Conservation (phyloP, 2,888 invertebrate species). For the Hyles lineata region DNA sequence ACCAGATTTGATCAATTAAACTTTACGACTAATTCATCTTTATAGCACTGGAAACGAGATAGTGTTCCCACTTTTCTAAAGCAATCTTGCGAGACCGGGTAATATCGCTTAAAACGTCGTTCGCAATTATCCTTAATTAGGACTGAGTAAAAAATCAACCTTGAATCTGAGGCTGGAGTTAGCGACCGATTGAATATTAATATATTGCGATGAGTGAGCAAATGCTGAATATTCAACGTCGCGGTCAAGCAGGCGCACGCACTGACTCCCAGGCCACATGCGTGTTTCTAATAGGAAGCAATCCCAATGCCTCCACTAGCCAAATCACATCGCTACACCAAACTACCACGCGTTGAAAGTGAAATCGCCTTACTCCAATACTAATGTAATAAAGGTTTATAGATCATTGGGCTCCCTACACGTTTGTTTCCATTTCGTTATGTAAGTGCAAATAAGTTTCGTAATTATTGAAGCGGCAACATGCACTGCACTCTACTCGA, state of each 20-base stretch:
- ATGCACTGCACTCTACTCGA: background rate
- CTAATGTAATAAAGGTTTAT: background rate
- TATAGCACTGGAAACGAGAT: slow-evolving; percentile 18
- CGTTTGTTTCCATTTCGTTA: slow-evolving; percentile 4
- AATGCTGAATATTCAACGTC: slow-evolving; percentile 76
- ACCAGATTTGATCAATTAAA: background rate
- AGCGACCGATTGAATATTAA: slow-evolving; percentile 77
- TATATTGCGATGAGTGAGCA: slow-evolving; percentile 66
- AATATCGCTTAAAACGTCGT: slow-evolving; percentile 27
- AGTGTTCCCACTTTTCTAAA: slow-evolving; percentile 27
- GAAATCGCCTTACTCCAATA: slow-evolving; percentile 19
- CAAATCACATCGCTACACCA: slow-evolving; percentile 11
- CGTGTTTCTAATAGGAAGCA: slow-evolving; percentile 30
- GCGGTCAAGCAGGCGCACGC: slow-evolving; percentile 72
- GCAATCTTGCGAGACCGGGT: slow-evolving; percentile 28
- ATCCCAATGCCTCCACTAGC: background rate
- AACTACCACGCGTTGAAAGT: slow-evolving; percentile 30
- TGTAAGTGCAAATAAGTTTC: background rate
- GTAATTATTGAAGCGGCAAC: slow-evolving; percentile 7
- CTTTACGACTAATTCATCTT: slow-evolving; percentile 10
- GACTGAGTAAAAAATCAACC: slow-evolving; percentile 68
- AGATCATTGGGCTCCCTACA: background rate
- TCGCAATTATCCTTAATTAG: slow-evolving; percentile 64
- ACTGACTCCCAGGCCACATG: slow-evolving; percentile 35
- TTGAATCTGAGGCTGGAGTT: slow-evolving; percentile 70